A percentile compares a stretch with the other conserved stretches of the same genome.
phyloP scores from a whole-genome alignment of 1,140 invertebrate genomes.

The Propsilocerus akamusi region DNA sequence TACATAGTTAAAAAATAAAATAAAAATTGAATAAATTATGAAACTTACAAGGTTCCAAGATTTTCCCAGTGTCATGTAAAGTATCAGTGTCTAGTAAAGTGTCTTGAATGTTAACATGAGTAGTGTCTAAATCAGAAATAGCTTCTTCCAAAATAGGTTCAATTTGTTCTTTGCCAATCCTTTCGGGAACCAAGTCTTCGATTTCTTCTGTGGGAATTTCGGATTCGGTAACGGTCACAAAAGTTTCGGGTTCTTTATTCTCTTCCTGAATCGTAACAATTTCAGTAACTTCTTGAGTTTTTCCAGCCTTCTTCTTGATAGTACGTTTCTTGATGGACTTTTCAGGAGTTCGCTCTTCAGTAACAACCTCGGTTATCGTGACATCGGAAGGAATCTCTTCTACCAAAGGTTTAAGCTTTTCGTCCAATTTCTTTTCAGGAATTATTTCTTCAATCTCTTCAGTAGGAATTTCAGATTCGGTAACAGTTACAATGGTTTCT shows the following conservation, averaged over 20 bases:
- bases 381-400: conserved; percentile 14
- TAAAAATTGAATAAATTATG: not conserved
- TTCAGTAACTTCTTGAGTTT: conserved; percentile 25
- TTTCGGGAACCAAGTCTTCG: conserved; percentile 12
- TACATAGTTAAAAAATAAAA: too few relatives aligned
- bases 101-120: too few relatives aligned
- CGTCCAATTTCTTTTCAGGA: conserved; percentile 12
- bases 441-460: conserved; percentile 12
- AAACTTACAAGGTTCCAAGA: not conserved
- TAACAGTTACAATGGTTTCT: conserved; percentile 15
- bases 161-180: conserved; percentile 22
- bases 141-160: conserved; percentile 17
- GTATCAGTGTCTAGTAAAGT: too few relatives aligned
- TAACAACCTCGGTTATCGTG: conserved; percentile 14
- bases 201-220: conserved; percentile 9
- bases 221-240: conserved; percentile 9
- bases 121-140: too few relatives aligned
- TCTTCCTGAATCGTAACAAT: conserved; percentile 25
- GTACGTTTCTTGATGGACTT: conserved; percentile 19
- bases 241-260: conserved; percentile 15
- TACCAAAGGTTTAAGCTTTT: too few relatives aligned
- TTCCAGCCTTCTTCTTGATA: conserved; percentile 14
- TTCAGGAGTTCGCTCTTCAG: conserved; percentile 16
- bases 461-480: too few relatives aligned
- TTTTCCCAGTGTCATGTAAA: too few relatives aligned